Evolutionary conservation across 1,140 invertebrate genomes (phyloP).

Genomic region (Rhopalosiphum maidis): DNA sequence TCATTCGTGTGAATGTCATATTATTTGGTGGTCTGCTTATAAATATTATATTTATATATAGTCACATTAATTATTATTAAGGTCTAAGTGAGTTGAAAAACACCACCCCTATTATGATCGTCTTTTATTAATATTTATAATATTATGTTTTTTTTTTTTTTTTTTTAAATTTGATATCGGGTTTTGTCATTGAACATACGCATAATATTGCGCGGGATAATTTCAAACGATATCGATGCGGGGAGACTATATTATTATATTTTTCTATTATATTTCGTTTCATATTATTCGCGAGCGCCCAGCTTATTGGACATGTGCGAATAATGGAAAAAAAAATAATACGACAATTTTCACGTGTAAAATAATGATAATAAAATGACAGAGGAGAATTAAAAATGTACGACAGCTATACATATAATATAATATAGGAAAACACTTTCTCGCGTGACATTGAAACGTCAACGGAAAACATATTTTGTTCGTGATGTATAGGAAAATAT

Average conservation of each 20-base stretch:
- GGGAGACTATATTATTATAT: background rate
- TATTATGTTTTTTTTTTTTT: background rate
- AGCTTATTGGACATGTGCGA: background rate
- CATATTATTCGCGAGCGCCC: background rate
- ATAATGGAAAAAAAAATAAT: constrained; percentile 8
- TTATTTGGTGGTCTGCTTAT: background rate
- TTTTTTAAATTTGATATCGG: background rate
- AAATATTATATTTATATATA: background rate
- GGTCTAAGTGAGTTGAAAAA: background rate
- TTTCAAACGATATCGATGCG: background rate
- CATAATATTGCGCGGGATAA: background rate
- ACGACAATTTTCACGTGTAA: background rate
- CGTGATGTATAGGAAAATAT: constrained; percentile 6
- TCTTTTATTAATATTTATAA: background rate
- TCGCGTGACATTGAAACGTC: background rate
- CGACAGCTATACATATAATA: background rate
- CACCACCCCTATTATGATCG: background rate
- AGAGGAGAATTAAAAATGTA: background rate
- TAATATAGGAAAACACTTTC: background rate
- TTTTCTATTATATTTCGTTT: background rate
- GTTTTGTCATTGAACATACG: background rate
- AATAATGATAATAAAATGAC: constrained; percentile 4
- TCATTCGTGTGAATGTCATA: background rate
- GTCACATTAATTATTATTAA: background rate
- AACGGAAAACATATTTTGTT: background rate